Evolutionary conservation across 1,140 invertebrate species (phyloP), one percentile per base, ranked within the genome.

Genomic region (Drosophila arawakana): DNA sequence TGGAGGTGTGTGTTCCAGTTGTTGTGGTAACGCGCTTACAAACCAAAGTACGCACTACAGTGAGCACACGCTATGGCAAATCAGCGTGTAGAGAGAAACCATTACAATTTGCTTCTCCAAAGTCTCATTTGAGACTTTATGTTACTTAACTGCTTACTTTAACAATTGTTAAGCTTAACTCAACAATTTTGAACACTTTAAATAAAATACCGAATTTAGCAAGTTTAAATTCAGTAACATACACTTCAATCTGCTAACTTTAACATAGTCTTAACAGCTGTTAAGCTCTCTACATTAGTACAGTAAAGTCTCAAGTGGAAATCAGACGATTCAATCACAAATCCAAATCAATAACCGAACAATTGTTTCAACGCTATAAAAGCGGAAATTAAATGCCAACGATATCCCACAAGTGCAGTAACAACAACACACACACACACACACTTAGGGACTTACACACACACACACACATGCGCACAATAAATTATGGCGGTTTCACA

Each of bases 341-440:
- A 59, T 34, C 66, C 34, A 74, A 74, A 62, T 62, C 58, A 70
- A 71, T 80, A 75, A 68, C 49, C 47, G n/a, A 30, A 44, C 67
- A 72, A 88, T 86, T 88, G 83, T 86, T 86, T 81, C 63, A 81
- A 67, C 21, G 62, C 43, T 57, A 71, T 70, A 79, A 73, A 71
- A 65, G 35, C 70, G 73, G 59, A 85, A 88, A 88, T 83, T 86
- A 80, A 86, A 82, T 58, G 73, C 43, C 70, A 69, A 55, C 39
- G 83, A 86, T 73, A 67, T 21, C 83, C 73, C 60, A 80, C 80
- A 86, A 86, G 83, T 88, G 80, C 77, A 59, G 60, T n/a, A 50
- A 73, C 34, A 35, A n/a, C 66, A 61, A 60, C 41, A 58, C 15
- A 21, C 50, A 46, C 58, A 37, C 62, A 41, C 44, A 39, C 37